Percentiles rank a stretch among this genome's conserved stretches.
Evolutionary conservation across 2,797 vertebrate species (phyloP).

Genomic region (Okamejei kenojei): DNA sequence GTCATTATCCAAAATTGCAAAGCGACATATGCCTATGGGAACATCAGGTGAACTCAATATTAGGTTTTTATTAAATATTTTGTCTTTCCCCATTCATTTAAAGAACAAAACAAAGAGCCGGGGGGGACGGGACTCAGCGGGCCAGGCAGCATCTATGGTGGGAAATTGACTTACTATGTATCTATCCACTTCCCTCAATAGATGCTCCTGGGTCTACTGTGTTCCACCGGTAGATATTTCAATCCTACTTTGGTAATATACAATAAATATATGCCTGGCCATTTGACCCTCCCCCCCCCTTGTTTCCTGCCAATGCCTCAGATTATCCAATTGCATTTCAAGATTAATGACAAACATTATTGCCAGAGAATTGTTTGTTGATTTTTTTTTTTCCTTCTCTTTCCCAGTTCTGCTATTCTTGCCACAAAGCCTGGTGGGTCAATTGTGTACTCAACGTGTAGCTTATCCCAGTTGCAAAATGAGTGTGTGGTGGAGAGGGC

Average conservation of each 20-base stretch:
- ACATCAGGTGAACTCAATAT: background rate
- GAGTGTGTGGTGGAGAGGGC: slow-evolving; percentile 73
- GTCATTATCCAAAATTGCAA: background rate
- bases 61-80: background rate
- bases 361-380: background rate
- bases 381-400: background rate
- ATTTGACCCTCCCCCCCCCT: background rate
- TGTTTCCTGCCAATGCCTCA: background rate
- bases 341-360: background rate
- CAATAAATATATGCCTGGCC: background rate
- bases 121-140: no score
- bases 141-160: no score
- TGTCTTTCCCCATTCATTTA: background rate
- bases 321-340: background rate
- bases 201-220: no score
- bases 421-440: slow-evolving; percentile 69
- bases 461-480: slow-evolving; percentile 85
- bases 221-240: background rate
- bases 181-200: background rate
- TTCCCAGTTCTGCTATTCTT: slow-evolving; percentile 70
- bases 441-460: slow-evolving; percentile 83
- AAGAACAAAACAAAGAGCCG: no score
- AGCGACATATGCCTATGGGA: background rate
- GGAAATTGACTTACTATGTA: no score
- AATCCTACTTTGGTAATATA: background rate